A percentile compares a stretch with the other conserved stretches of the same genome.
phyloP scores from a whole-genome alignment of 92 coral and sea anemone species.

The Phenganax subtilis region DNA sequence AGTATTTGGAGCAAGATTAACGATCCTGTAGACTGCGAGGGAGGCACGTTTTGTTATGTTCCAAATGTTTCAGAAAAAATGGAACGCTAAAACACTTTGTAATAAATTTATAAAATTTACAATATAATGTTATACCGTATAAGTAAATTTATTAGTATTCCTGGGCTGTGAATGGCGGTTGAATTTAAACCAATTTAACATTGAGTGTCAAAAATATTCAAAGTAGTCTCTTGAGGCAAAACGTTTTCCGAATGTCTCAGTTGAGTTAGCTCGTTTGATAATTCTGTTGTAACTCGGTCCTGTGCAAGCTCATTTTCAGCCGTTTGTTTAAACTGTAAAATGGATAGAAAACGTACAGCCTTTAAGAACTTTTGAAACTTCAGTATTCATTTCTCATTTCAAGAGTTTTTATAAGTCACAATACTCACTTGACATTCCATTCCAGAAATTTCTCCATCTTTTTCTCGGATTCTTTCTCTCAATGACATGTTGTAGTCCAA shows the following conservation, averaged over 20 bases:
- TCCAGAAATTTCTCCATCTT: background rate
- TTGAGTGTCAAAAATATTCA: background rate
- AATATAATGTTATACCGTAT: background rate
- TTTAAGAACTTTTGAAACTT: background rate
- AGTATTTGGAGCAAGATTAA: slow-evolving; percentile 64
- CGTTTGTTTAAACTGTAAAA: background rate
- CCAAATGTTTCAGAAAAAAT: background rate
- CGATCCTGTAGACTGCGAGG: slow-evolving; percentile 59
- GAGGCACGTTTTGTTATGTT: slow-evolving; percentile 41
- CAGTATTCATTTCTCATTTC: background rate
- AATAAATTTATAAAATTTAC: background rate
- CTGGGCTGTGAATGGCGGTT: no score
- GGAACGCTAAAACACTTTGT: background rate
- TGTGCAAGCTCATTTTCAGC: no score
- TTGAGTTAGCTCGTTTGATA: background rate
- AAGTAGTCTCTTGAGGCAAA: background rate
- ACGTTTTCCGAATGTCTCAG: background rate
- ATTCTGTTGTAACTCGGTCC: background rate
- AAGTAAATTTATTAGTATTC: background rate
- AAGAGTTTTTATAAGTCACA: background rate
- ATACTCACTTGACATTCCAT: slow-evolving; percentile 16
- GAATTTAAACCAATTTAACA: background rate
- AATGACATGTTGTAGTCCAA: background rate
- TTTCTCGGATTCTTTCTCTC: background rate
- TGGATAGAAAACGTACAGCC: background rate